Evolutionary conservation across 2,113 vertebrate species (phyloP), one percentile per base, ranked within the genome.

Genomic region (Rhinogobius similis): DNA sequence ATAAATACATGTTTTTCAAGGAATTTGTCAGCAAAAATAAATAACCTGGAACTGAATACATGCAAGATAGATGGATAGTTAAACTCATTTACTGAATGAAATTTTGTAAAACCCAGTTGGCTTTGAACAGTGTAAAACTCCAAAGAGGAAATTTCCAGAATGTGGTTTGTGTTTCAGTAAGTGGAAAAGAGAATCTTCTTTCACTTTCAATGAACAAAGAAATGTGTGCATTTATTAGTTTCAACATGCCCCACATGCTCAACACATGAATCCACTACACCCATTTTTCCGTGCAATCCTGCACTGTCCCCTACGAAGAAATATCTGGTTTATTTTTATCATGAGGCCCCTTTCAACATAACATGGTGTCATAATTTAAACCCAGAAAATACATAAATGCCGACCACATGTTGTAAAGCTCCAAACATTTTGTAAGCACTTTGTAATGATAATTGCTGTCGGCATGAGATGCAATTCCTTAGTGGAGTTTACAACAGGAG

Each of bases 381-480:
- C 55, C 36, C 55, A 58, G 6, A 67, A 82, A 79, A 75, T 52
- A 76, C 56, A 86, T 75, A 85, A 87, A 90, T 88, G 78, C 75
- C 77, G 86, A 91, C 87, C 78, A 89, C 81, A 82, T 81, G 72
- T 75, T 70, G 79, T 87, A 77, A 89, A 82, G 62, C 61, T 78
- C 62, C 62, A 75, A 77, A 85, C 32, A 71, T 84, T 87, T 82
- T 82, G 86, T 80, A 82, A 88, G 77, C 79, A 76, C 82, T 88
- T 81, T 82, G 83, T 86, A 86, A 87, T 86, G 83, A 82, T 91
- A 89, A 87, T 90, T 90, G 78, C 70, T 61, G 76, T 79, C 62
- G 65, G 82, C 69, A 73, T 50, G 70, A 85, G 80, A 77, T 79
- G 78, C 79, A 82, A 86, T 88, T 79, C 68, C 62, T 41, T 56